Conservation (phyloP, 2,797 vertebrate genomes). For the Karalla daura region DNA sequence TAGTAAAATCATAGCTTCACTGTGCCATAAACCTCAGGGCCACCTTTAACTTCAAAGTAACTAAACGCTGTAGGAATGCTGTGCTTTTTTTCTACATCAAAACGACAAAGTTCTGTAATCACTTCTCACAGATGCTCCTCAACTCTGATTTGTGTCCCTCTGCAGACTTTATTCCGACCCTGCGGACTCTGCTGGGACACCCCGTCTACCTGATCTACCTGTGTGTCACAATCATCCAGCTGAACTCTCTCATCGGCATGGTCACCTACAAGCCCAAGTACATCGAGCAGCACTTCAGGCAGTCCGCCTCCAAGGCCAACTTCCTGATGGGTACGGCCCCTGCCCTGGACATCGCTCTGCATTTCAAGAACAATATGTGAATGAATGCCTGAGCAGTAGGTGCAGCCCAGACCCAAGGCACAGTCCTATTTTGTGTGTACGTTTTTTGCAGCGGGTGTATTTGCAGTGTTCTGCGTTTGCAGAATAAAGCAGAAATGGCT, state of each 20-base stretch:
- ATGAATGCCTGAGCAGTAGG: slow-evolving; percentile 1
- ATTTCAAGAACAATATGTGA: slow-evolving; percentile 10
- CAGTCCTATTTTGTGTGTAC: neutral
- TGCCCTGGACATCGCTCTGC: neutral
- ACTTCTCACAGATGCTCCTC: neutral
- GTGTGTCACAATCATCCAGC: slow-evolving; percentile 79
- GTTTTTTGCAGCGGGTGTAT: neutral
- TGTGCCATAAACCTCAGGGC: too few species aligned
- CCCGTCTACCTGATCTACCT: slow-evolving; percentile 84
- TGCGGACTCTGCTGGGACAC: slow-evolving; percentile 87
- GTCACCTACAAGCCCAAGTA: slow-evolving; percentile 92
- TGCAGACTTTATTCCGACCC: slow-evolving; percentile 86
- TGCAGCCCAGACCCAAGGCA: neutral
- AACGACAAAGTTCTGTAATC: too few species aligned
- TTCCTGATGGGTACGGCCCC: slow-evolving; percentile 82
- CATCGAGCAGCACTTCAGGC: slow-evolving; percentile 92
- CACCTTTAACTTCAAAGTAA: neutral
- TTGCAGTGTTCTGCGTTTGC: slow-evolving; percentile 1
- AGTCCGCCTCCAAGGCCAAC: slow-evolving; percentile 88
- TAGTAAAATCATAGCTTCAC: too few species aligned
- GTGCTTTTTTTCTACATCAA: too few species aligned
- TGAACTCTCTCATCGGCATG: slow-evolving; percentile 85
- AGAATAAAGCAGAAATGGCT: slow-evolving; percentile 17
- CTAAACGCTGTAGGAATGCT: neutral
- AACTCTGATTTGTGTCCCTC: neutral